phyloP scores from a whole-genome alignment of 2,113 vertebrate species.

The Zonotrichia leucophrys region DNA sequence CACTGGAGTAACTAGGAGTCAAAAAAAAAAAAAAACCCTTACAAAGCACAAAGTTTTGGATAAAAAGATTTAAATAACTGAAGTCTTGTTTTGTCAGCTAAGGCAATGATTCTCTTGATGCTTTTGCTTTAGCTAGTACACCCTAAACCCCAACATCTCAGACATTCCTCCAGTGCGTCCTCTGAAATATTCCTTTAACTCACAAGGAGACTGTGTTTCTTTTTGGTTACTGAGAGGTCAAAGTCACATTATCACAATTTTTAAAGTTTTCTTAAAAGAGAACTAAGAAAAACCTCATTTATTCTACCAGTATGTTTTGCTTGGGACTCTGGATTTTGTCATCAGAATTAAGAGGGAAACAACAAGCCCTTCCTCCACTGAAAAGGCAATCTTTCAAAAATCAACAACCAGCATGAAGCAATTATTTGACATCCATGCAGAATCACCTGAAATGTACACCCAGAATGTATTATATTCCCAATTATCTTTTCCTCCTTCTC shows the following conservation, averaged over 20 bases:
- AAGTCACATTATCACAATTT: neutral
- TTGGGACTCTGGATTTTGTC: neutral
- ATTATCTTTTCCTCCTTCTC: neutral
- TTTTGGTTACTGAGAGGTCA: neutral
- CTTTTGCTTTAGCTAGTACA: neutral
- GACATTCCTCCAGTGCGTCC: neutral
- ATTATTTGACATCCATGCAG: neutral
- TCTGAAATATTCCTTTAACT: neutral
- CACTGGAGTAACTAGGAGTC: neutral
- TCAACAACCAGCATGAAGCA: neutral
- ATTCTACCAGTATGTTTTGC: neutral
- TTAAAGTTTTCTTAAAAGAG: neutral
- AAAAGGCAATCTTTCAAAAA: neutral
- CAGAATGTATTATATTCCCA: neutral
- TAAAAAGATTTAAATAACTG: neutral
- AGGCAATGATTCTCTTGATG: neutral
- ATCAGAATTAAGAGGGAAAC: neutral
- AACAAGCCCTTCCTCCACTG: neutral
- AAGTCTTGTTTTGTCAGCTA: neutral
- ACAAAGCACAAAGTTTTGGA: neutral
- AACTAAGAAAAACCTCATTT: neutral
- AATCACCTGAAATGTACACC: neutral
- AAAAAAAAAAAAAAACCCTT: neutral
- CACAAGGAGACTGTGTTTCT: neutral
- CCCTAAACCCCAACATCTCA: neutral